Percentiles rank a stretch among this genome's conserved stretches.
Conservation (phyloP, 2,113 vertebrate genomes). For the Hyla sarda region DNA sequence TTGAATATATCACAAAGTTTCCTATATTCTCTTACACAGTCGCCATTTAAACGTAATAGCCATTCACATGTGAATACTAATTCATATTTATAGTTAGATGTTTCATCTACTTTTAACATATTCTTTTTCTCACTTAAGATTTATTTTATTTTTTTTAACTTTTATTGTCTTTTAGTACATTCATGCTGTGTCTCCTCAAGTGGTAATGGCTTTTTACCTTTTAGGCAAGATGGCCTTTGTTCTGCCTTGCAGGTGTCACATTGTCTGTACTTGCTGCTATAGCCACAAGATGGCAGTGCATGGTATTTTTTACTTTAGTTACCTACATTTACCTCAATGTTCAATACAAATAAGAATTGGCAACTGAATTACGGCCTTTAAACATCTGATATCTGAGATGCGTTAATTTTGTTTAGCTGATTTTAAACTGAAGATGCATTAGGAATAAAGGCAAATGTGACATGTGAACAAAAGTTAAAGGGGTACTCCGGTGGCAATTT, state of each 20-base stretch:
- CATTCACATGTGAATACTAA: too few relatives aligned
- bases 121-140: not conserved
- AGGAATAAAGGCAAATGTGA: not conserved
- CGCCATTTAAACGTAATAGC: too few relatives aligned
- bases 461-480: not conserved
- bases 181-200: not conserved
- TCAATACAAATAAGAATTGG: not conserved
- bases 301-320: not conserved
- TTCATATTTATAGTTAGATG: too few relatives aligned
- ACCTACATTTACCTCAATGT: not conserved
- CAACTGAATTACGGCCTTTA: not conserved
- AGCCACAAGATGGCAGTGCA: slow-evolving; percentile 26
- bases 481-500: too few relatives aligned
- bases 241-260: not conserved
- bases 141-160: too few relatives aligned
- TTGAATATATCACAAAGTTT: too few relatives aligned
- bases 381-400: not conserved
- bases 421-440: not conserved
- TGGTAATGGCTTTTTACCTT: not conserved
- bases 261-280: not conserved
- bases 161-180: not conserved
- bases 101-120: too few relatives aligned
- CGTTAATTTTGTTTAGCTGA: not conserved
- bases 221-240: not conserved
- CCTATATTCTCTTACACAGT: too few relatives aligned